Evolutionary conservation across 2,797 vertebrate genomes (phyloP), one percentile per base, ranked within the genome.

Genomic region (Merluccius polli): DNA sequence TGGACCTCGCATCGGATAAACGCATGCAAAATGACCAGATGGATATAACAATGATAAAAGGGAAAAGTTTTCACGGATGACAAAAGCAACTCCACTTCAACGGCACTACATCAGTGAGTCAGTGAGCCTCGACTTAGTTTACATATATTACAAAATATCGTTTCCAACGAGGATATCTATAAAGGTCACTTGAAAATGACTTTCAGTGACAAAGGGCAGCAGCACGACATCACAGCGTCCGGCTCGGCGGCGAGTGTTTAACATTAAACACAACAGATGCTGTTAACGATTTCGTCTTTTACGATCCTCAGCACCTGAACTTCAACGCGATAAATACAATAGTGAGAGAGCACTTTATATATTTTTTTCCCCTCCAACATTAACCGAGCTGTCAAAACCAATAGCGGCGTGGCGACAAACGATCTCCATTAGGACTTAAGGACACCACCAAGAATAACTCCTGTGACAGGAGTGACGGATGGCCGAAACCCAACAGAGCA

Each of bases 381-480:
- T 59, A 59, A 59, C 21, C 52, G n/a, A 16, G 70, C 76, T 44
- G 75, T 4, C 68, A 78, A 71, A 24, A 48, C 65, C 0, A 5
- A 73, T 79, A 36, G 73, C 65, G 29, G 59, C 24, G 7, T 73
- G 72, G 78, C 87, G 86, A 92, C 91, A 85, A 91, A 90, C 88
- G 88, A 71, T 75, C 79, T 78, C 83, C 13, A 38, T 33, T n/a
- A 69, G 69, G 68, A 73, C 80, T 82, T 81, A 80, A 80, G 81
- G 86, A 85, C 82, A 78, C 73, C 79, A 78, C 73, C 69, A 79
- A 76, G 65, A 73, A 65, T 27, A 65, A 65, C 59, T 65, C 59
- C 59, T 24, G n/a, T 65, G 59, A 65, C 59, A 65, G 59, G 52
- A 59, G 21, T 65, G 59, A 65, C 24, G 59, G 59, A 65, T 65